Percentiles rank a stretch among this genome's conserved stretches.
Evolutionary conservation across 2,888 invertebrate species (phyloP).

Genomic region (Myopa testacea): DNA sequence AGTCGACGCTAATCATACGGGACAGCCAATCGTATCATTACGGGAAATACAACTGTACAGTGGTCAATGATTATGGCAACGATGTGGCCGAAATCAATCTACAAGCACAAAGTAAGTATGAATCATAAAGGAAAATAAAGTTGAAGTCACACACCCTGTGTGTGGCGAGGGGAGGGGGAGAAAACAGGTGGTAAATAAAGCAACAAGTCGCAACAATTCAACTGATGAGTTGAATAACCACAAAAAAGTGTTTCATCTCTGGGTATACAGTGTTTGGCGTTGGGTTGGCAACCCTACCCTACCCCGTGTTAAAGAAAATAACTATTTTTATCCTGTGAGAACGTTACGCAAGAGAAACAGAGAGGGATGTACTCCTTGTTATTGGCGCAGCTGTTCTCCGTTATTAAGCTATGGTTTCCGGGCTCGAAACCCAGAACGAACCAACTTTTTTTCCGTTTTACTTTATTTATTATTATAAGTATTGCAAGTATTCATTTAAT

Average conservation of each 20-base stretch:
- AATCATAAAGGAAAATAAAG: not conserved
- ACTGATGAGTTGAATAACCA: not conserved
- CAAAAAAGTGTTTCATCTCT: not conserved
- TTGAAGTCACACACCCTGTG: not conserved
- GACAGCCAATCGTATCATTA: conserved; percentile 89
- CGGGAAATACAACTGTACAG: conserved; percentile 93
- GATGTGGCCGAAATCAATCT: conserved; percentile 87
- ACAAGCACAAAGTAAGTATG: conserved; percentile 86
- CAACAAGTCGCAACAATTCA: not conserved
- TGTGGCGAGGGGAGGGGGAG: not conserved
- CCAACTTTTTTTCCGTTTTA: not conserved
- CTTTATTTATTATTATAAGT: not conserved
- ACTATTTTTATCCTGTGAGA: not conserved
- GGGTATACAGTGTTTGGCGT: not conserved
- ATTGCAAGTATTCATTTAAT: no score
- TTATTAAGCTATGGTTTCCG: conserved; percentile 83
- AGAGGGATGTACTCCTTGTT: not conserved
- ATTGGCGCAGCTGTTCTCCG: conserved; percentile 83
- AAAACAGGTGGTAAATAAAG: not conserved
- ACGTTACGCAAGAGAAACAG: not conserved
- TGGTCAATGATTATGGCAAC: conserved; percentile 89
- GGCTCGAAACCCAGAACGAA: conserved; percentile 71
- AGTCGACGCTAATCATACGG: conserved; percentile 89
- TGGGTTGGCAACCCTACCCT: conserved; percentile 1
- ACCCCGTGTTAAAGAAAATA: not conserved